A percentile compares a stretch with the other conserved stretches of the same genome.
phyloP scores from a whole-genome alignment of 2,888 invertebrate species.

The Tethea ocularis region DNA sequence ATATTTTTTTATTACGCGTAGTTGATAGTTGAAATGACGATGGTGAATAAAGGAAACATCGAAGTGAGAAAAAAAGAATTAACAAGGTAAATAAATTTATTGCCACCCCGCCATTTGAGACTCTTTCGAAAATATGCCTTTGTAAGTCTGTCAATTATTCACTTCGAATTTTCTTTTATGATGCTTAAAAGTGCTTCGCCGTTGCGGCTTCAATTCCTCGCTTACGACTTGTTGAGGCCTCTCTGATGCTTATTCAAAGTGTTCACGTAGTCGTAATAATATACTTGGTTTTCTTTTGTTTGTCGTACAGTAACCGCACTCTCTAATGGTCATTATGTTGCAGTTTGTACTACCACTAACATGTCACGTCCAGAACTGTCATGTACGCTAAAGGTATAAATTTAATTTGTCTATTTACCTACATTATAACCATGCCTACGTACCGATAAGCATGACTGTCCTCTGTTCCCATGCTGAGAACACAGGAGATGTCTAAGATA shows the following conservation, averaged over 20 bases:
- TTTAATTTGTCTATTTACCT: conserved; percentile 77
- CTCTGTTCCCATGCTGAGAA: conserved; percentile 61
- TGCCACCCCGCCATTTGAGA: conserved; percentile 1
- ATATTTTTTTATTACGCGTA: conserved; percentile 62
- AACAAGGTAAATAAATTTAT: conserved; percentile 10
- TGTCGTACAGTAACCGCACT: conserved; percentile 84
- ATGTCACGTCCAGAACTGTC: conserved; percentile 84
- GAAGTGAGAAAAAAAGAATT: conserved; percentile 47
- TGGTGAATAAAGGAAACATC: conserved; percentile 70
- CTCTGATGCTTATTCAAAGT: conserved; percentile 78
- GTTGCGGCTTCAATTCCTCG: conserved; percentile 79
- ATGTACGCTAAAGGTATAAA: conserved; percentile 83
- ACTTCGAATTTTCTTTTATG: conserved; percentile 69
- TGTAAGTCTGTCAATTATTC: conserved; percentile 35
- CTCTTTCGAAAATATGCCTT: conserved; percentile 14
- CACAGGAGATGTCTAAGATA: conserved; percentile 53
- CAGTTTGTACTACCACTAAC: conserved; percentile 84
- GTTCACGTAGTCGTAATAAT: conserved; percentile 81
- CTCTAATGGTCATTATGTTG: conserved; percentile 84
- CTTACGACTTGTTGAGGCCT: conserved; percentile 78
- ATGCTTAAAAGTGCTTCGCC: conserved; percentile 78
- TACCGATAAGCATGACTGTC: conserved; percentile 75
- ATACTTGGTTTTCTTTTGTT: conserved; percentile 81
- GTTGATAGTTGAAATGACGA: conserved; percentile 80
- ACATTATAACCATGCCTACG: conserved; percentile 73